Evolutionary conservation across 2,113 vertebrate species (phyloP).

Genomic region (Cephalopholis sonnerati): DNA sequence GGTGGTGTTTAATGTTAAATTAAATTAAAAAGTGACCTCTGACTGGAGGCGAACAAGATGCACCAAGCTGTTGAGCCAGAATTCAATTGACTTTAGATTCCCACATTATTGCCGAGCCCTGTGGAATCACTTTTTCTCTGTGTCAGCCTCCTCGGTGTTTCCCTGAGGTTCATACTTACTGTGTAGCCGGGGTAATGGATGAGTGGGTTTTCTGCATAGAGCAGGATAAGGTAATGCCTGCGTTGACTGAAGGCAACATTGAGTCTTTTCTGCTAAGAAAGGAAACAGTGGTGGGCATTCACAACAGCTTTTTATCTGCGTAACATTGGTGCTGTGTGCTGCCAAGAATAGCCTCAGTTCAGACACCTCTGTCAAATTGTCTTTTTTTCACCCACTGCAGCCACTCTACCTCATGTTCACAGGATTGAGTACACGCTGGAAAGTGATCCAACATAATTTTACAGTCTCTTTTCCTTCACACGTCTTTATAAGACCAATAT

Average conservation of each 20-base stretch:
- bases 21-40: slow-evolving; percentile 18
- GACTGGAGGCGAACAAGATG: slow-evolving; percentile 4
- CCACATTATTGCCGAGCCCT: background rate
- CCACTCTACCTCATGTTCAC: slow-evolving; percentile 23
- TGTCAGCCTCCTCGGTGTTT: slow-evolving; percentile 27
- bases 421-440: slow-evolving; percentile 9
- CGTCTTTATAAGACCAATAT: background rate
- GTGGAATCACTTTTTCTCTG: slow-evolving; percentile 21
- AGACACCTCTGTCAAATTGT: slow-evolving; percentile 61
- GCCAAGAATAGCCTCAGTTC: slow-evolving; percentile 65
- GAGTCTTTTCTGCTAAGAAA: slow-evolving; percentile 33
- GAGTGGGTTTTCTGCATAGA: slow-evolving; percentile 26
- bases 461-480: background rate
- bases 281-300: slow-evolving; percentile 34
- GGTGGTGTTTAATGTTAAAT: slow-evolving; percentile 39
- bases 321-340: slow-evolving; percentile 36
- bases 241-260: slow-evolving; percentile 23
- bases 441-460: slow-evolving; percentile 9
- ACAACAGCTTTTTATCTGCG: slow-evolving; percentile 49
- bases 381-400: slow-evolving; percentile 47
- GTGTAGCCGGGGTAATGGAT: slow-evolving; percentile 3
- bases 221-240: slow-evolving; percentile 1
- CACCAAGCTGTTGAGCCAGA: slow-evolving; percentile 16
- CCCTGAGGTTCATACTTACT: slow-evolving; percentile 29
- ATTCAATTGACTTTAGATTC: slow-evolving; percentile 8